A percentile compares a stretch with the other conserved stretches of the same genome.
Evolutionary conservation across 2,888 invertebrate genomes (phyloP).

Genomic region (Tuta absoluta): DNA sequence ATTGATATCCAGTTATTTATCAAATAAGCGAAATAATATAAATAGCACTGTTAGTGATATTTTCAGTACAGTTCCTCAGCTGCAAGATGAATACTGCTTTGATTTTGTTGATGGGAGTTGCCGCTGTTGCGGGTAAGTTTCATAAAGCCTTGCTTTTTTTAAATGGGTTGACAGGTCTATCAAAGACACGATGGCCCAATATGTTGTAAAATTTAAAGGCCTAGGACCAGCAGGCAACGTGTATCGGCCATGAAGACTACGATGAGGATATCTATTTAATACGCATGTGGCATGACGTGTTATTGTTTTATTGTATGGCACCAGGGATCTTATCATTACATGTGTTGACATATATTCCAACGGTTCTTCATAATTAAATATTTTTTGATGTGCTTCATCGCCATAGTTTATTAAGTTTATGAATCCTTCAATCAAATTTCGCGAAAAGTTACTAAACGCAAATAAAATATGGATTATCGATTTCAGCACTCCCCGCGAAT

Average conservation of each 20-base stretch:
- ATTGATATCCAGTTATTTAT: not conserved
- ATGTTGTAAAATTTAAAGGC: not conserved
- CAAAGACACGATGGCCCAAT: not conserved
- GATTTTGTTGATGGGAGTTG: conserved; percentile 3
- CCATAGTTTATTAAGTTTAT: no score
- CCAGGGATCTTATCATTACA: not conserved
- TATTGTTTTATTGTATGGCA: no score
- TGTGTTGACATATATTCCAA: no score
- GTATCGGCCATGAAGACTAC: no score
- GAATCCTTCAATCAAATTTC: no score
- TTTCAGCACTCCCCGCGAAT: conserved; percentile 35
- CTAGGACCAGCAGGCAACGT: not conserved
- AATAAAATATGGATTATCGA: no score
- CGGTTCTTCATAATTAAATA: no score
- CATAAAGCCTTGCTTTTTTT: no score
- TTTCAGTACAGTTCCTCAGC: not conserved
- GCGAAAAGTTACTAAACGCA: no score
- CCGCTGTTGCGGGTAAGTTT: conserved; percentile 7
- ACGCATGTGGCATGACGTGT: no score
- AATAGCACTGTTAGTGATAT: not conserved
- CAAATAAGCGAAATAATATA: not conserved
- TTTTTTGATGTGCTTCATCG: no score
- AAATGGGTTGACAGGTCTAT: not conserved
- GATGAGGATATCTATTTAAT: no score
- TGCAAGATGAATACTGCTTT: conserved; percentile 7